A percentile compares a stretch with the other conserved stretches of the same genome.
These are phyloP conservation scores for Pandemis cinnamomeana DNA, from an alignment of 2,888 invertebrate species.

Conservation along the genomic window DNA sequence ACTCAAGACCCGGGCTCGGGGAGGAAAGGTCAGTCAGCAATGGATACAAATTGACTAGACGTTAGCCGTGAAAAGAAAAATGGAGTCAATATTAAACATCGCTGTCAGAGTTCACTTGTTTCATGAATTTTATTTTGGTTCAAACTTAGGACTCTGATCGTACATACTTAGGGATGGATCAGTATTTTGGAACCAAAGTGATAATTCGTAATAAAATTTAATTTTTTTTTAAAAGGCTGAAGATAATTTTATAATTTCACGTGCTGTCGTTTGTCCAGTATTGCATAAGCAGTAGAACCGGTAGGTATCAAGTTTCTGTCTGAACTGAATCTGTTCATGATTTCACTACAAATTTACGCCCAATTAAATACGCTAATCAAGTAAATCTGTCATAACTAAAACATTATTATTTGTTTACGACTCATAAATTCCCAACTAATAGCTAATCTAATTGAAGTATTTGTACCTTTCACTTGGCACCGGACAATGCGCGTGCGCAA, in stretches of 20 bases:
- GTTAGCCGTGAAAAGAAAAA: slow-evolving; percentile 23
- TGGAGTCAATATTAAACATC: slow-evolving; percentile 25
- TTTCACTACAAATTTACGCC: background rate
- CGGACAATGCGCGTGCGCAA: slow-evolving; percentile 50
- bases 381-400: slow-evolving; percentile 21
- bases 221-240: too few species aligned
- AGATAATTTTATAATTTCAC: too few species aligned
- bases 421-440: slow-evolving; percentile 6
- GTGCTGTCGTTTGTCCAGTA: too few species aligned
- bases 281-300: too few species aligned
- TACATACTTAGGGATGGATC: too few species aligned
- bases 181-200: too few species aligned
- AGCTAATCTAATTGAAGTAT: slow-evolving; percentile 23
- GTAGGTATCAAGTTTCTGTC: too few species aligned
- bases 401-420: background rate
- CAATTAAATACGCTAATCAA: background rate
- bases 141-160: too few species aligned
- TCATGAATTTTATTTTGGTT: background rate
- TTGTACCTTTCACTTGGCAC: slow-evolving; percentile 49
- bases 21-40: slow-evolving; percentile 33
- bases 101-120: background rate
- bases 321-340: too few species aligned
- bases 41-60: slow-evolving; percentile 41
- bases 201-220: too few species aligned
- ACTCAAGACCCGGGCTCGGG: background rate